Conservation (phyloP, 64 coral and sea anemone species). For the Catalaphyllia jardinei region DNA sequence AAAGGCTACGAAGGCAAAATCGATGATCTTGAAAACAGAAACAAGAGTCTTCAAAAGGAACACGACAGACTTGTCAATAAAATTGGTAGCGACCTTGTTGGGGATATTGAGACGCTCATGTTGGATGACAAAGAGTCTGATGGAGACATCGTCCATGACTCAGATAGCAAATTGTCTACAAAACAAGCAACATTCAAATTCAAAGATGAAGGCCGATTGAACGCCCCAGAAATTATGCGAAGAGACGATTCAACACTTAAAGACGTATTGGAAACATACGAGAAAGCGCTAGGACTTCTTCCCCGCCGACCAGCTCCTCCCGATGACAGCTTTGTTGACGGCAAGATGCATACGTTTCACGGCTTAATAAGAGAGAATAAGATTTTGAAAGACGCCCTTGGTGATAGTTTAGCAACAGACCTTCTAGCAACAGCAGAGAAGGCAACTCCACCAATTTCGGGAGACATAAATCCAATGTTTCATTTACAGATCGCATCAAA, state of each 20-base stretch:
- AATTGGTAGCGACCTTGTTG: background rate
- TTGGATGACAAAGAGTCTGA: background rate
- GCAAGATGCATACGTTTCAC: background rate
- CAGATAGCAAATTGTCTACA: background rate
- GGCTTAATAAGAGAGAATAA: constrained; percentile 1
- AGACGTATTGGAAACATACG: constrained; percentile 34
- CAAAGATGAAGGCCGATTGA: background rate
- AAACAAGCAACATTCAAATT: background rate
- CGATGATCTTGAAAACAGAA: background rate
- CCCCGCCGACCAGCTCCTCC: background rate
- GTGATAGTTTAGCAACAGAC: background rate
- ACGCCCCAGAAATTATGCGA: constrained; percentile 21
- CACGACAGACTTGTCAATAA: background rate
- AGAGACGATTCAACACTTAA: constrained; percentile 6
- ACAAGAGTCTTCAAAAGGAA: background rate
- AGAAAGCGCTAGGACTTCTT: constrained; percentile 16
- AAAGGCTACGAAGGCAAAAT: constrained; percentile 14
- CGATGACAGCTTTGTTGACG: background rate
- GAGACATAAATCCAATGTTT: too few species aligned
- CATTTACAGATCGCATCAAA: background rate
- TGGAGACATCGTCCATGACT: background rate
- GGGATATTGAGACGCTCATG: background rate
- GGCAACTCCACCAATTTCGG: background rate
- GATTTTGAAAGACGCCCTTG: background rate
- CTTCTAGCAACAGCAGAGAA: background rate